Base-by-base conservation (phyloP, 35 echinoderm and acorn worm species). In the Ophiothrix spiculata region DNA sequence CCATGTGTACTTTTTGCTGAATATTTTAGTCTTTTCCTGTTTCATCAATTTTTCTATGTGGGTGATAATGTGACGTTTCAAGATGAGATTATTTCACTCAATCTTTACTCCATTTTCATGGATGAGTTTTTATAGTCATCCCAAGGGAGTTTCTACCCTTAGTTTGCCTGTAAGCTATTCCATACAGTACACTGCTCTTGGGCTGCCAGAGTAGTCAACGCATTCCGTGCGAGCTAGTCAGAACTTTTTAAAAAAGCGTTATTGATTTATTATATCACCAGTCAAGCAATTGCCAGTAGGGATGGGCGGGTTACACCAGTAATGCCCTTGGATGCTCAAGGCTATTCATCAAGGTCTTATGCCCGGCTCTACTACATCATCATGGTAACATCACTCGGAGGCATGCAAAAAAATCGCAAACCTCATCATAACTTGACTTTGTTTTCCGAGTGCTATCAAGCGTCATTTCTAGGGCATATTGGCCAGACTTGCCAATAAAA, bases 61-160 rank as follows among this genome's bases (percentile, higher is more conserved):
- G 60, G 60, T 28, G 60, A 69, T 69, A 25, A 12, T 69, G 60
- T 69, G 23, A 54, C 45, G 45, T 21, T 54, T 8, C 21, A 11
- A 54, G 60, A 69, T 69, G 60, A 69, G 60, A 69, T 69, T 69
- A 69, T 69, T 69, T 69, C 60, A 69, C 16, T 69, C 60, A 69
- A 69, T 69, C 60, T 69, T 69, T 69, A 25, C 60, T 69, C 60
- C 23, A 69, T 69, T 69, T 69, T 69, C 60, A 69, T 25, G 60
- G 60, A 69, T 69, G 60, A 69, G 60, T 10, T 6, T 49, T 69
- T 69, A 25, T 69, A 69, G 60, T 69, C 25, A 69, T 69, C 60
- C 60, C 60, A 69, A 2, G 60, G 60, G 60, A 2, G 25, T 69
- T 69, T 69, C 60, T n/a, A 10, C 60, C n/a, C n/a, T n/a, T n/a